Base-by-base conservation (phyloP, 2,113 vertebrate species). In the Notarius lentiginosus region DNA sequence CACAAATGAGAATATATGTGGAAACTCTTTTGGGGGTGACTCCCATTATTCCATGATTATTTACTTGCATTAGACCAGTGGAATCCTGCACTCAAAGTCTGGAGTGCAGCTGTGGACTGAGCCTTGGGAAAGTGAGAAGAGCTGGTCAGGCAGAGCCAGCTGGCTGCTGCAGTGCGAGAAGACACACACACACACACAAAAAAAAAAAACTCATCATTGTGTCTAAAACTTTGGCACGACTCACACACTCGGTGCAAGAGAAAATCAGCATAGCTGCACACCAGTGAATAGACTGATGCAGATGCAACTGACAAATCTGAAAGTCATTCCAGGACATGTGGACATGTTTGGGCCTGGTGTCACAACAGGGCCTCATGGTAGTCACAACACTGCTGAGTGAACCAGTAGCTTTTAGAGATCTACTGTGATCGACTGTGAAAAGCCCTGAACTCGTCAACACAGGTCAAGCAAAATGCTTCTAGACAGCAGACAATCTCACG, bases 121-220 rank as follows among this genome's bases (percentile, higher is more conserved):
- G 66, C 55, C 47, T 20, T 76, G 77, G 63, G 87, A 87, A 87
- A 82, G 34, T 55, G 66, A 75, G 65, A 83, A 70, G 82, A 79
- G 17, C 68, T 84, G 34, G 76, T 81, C 82, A 56, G 24, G 30
- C 84, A 63, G 7, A 30, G 84, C 84, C 92, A 90, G 90, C 88
- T 91, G 82, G 87, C 83, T 53, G 53, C 14, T 58, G 34, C 60
- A 76, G 75, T 85, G 81, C 30, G 86, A 87, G 87, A 58, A 84
- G 73, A 55, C 34, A 66, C 12, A 72, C 65, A 87, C 27, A 58
- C 22, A 76, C 55, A 72, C 65, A 56, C 56, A 83, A 80, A 49
- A 81, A 66, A 70, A 53, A 51, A 41, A 41, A 41, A 0, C 41
- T 5, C 24, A 41, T 81, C 22, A 82, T 30, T 58, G 41, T 61